Evolutionary conservation across 2,113 vertebrate species (phyloP).

Genomic region (Podarcis raffonei): DNA sequence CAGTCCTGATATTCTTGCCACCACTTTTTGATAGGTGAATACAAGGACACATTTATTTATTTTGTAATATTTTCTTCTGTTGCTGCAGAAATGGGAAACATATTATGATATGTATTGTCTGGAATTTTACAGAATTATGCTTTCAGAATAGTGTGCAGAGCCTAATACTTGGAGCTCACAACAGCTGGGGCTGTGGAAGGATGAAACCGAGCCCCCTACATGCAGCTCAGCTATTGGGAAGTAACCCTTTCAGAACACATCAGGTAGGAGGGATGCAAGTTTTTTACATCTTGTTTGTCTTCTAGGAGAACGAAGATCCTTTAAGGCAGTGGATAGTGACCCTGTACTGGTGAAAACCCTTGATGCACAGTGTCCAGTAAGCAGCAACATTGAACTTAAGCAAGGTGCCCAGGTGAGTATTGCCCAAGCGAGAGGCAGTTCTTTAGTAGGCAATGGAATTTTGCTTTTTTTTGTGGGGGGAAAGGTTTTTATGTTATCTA

Average conservation of each 20-base stretch:
- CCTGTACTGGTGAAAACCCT: constrained; percentile 81
- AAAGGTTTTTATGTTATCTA: background rate
- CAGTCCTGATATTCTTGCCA: background rate
- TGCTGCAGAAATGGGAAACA: background rate
- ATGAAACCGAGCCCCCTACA: background rate
- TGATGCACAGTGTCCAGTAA: constrained; percentile 89
- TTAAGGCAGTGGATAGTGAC: constrained; percentile 91
- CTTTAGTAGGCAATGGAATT: too few species aligned
- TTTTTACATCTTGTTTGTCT: background rate
- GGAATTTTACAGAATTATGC: background rate
- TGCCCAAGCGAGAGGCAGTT: background rate
- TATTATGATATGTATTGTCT: background rate
- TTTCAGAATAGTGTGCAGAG: background rate
- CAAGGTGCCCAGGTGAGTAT: constrained; percentile 87
- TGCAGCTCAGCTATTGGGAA: background rate
- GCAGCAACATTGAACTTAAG: constrained; percentile 87
- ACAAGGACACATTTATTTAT: background rate
- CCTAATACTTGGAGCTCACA: background rate
- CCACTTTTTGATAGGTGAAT: background rate
- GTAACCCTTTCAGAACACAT: background rate
- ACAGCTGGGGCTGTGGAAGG: background rate
- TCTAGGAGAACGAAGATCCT: constrained; percentile 80
- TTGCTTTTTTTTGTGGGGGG: background rate
- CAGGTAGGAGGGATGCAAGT: background rate
- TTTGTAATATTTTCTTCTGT: background rate